A percentile compares a stretch with the other conserved stretches of the same genome.
These are phyloP conservation scores for Hesperia comma DNA, from an alignment of 2,888 invertebrate species.

Conservation along the genomic window DNA sequence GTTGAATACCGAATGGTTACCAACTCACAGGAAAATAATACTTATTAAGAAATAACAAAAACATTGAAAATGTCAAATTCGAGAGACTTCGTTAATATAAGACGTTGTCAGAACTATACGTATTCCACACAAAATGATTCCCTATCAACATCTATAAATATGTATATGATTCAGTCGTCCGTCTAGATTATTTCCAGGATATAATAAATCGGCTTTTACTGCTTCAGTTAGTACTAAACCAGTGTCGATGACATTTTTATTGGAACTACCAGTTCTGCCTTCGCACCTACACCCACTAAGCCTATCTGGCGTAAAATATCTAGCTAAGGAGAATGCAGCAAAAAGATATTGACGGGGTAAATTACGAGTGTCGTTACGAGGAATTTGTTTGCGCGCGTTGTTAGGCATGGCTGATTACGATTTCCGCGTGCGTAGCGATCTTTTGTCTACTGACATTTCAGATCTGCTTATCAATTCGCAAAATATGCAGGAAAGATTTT, in stretches of 20 bases:
- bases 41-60: too few relatives aligned
- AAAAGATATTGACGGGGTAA: conserved; percentile 26
- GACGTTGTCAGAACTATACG: not conserved
- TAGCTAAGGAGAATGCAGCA: conserved; percentile 16
- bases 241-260: conserved; percentile 33
- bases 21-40: too few relatives aligned
- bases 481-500: too few relatives aligned
- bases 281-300: conserved; percentile 21
- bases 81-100: not conserved
- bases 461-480: not conserved
- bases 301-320: conserved; percentile 30
- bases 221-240: conserved; percentile 26
- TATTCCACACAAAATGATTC: not conserved
- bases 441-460: not conserved
- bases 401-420: conserved; percentile 16
- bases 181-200: conserved; percentile 17
- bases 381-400: conserved; percentile 19
- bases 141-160: not conserved
- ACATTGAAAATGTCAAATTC: too few relatives aligned
- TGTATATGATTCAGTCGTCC: not conserved
- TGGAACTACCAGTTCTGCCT: conserved; percentile 30
- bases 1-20: too few relatives aligned
- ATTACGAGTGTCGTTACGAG: conserved; percentile 26
- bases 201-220: conserved; percentile 25
- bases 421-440: conserved; percentile 2